These are phyloP conservation scores for Colossoma macropomum DNA, from an alignment of 2,113 vertebrate genomes.

Conservation along the genomic window DNA sequence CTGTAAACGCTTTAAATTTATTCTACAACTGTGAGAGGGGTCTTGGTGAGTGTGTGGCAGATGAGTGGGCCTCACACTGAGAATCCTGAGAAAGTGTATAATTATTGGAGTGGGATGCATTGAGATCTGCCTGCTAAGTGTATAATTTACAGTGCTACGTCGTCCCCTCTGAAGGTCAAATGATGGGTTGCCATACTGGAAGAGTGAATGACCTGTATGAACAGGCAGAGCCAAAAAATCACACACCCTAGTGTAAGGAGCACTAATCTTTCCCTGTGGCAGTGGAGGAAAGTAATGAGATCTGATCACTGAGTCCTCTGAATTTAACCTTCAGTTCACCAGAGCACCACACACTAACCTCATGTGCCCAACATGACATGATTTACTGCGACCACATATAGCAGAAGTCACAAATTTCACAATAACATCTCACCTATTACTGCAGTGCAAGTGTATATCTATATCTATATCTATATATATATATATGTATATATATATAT, in stretches of 20 bases:
- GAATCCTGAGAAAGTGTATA: slow-evolving; percentile 37
- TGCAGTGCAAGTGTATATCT: neutral
- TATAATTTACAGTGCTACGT: slow-evolving; percentile 20
- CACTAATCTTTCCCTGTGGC: neutral
- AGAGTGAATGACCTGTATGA: slow-evolving; percentile 16
- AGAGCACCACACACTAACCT: neutral
- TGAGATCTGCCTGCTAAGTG: slow-evolving; percentile 27
- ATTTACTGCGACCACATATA: neutral
- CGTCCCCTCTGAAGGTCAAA: slow-evolving; percentile 35
- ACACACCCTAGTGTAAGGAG: slow-evolving; percentile 26
- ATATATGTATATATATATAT: too few relatives aligned
- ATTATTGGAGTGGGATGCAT: slow-evolving; percentile 48
- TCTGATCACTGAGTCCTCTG: slow-evolving; percentile 2
- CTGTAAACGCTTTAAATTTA: slow-evolving; percentile 14
- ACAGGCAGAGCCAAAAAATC: slow-evolving; percentile 1
- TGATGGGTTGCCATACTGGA: slow-evolving; percentile 36
- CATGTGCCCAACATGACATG: neutral
- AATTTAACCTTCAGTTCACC: neutral
- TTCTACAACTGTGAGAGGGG: neutral
- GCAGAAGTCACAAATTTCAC: neutral
- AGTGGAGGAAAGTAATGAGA: neutral
- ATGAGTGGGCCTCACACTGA: slow-evolving; percentile 30
- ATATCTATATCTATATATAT: too few relatives aligned
- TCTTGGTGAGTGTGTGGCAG: neutral
- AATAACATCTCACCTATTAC: neutral